A percentile compares a stretch with the other conserved stretches of the same genome.
Conservation (phyloP, 2,797 vertebrate species). For the Ataeniobius toweri region DNA sequence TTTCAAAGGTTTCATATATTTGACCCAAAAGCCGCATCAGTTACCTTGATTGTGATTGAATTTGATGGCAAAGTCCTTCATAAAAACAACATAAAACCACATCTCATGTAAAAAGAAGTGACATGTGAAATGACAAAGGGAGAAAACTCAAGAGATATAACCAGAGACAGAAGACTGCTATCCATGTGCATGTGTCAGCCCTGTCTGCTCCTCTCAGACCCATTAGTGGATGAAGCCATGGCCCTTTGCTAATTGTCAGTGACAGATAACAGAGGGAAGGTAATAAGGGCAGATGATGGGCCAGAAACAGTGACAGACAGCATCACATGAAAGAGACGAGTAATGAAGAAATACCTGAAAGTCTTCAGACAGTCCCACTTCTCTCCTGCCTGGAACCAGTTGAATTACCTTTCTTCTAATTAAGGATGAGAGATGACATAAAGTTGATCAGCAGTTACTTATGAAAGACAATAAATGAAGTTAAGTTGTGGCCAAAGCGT, state of each 20-base stretch:
- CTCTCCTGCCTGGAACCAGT: conserved; percentile 9
- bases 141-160: conserved; percentile 8
- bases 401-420: conserved; percentile 15
- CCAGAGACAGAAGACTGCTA: conserved; percentile 31
- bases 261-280: conserved; percentile 43
- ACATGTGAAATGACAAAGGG: conserved; percentile 4
- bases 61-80: background rate
- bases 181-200: conserved; percentile 21
- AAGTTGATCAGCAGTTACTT: conserved; percentile 12
- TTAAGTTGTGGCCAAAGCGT: background rate
- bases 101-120: background rate
- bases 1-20: background rate
- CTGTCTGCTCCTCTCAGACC: conserved; percentile 48
- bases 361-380: conserved; percentile 18
- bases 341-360: conserved; percentile 4
- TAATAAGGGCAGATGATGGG: conserved; percentile 22
- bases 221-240: conserved; percentile 69
- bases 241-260: conserved; percentile 58
- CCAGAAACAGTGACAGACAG: conserved; percentile 13
- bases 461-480: background rate
- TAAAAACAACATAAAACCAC: background rate
- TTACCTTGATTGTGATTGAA: background rate
- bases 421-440: conserved; percentile 13
- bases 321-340: conserved; percentile 18
- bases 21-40: background rate